phyloP scores from a whole-genome alignment of 2,888 invertebrate genomes.

The Drosophila niveifrons region DNA sequence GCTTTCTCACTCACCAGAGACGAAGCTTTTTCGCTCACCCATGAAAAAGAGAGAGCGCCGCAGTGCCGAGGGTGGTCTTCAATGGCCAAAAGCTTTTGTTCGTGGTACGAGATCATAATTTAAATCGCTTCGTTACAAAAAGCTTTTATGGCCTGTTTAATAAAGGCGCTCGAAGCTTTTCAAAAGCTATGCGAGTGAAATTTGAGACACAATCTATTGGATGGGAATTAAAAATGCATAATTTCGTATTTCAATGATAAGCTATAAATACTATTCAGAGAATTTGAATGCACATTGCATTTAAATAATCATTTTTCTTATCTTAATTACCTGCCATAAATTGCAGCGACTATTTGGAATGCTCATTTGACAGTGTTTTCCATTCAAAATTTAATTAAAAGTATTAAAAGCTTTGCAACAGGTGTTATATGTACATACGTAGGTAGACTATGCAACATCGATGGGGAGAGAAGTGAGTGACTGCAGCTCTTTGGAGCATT shows the following conservation, averaged over 20 bases:
- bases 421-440: conserved; percentile 49
- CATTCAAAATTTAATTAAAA: conserved; percentile 59
- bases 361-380: conserved; percentile 36
- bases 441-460: background rate
- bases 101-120: conserved; percentile 39
- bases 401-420: conserved; percentile 70
- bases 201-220: background rate
- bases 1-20: conserved; percentile 18
- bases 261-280: background rate
- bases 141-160: conserved; percentile 14
- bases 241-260: conserved; percentile 19
- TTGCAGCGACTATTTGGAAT: conserved; percentile 27
- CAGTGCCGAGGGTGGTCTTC: conserved; percentile 38
- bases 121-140: conserved; percentile 24
- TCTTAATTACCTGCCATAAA: conserved; percentile 57
- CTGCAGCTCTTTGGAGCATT: conserved; percentile 39
- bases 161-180: conserved; percentile 44
- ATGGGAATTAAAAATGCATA: background rate
- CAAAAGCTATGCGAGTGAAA: conserved; percentile 2
- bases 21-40: conserved; percentile 25
- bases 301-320: conserved; percentile 37
- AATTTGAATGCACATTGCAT: conserved; percentile 9
- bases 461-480: background rate
- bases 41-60: conserved; percentile 4
- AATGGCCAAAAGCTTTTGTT: conserved; percentile 22